phyloP scores from a whole-genome alignment of 2,797 vertebrate genomes.

The Macropus fuliginosus region DNA sequence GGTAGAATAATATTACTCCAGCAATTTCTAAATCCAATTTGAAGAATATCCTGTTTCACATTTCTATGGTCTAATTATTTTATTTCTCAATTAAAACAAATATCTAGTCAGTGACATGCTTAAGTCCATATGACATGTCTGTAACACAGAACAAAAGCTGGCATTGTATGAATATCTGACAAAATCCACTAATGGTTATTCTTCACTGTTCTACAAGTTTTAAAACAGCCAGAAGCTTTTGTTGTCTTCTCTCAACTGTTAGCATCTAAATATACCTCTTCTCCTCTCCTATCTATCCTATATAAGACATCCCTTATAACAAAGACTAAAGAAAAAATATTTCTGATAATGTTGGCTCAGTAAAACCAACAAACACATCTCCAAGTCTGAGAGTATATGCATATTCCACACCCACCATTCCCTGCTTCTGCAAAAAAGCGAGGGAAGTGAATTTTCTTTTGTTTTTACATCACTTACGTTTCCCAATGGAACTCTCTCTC shows the following conservation, averaged over 20 bases:
- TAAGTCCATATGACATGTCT: neutral
- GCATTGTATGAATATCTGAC: neutral
- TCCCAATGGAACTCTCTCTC: neutral
- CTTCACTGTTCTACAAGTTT: constrained; percentile 12
- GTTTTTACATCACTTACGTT: neutral
- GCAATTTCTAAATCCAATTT: neutral
- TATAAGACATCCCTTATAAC: neutral
- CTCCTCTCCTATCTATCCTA: neutral
- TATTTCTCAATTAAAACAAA: neutral
- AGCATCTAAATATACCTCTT: neutral
- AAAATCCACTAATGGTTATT: neutral
- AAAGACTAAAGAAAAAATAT: neutral
- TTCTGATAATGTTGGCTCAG: neutral
- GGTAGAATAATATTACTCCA: neutral
- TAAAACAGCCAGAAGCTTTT: neutral
- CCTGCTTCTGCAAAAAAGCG: neutral
- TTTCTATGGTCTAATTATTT: neutral
- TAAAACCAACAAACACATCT: neutral
- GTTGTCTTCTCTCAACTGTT: neutral
- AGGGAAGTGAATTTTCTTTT: neutral
- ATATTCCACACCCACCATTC: neutral
- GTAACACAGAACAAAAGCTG: neutral
- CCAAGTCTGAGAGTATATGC: neutral
- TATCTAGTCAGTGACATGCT: neutral
- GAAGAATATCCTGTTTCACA: neutral